These are phyloP conservation scores for Sycophila sp. DNA, from an alignment of 1,140 invertebrate species.

Conservation along the genomic window DNA sequence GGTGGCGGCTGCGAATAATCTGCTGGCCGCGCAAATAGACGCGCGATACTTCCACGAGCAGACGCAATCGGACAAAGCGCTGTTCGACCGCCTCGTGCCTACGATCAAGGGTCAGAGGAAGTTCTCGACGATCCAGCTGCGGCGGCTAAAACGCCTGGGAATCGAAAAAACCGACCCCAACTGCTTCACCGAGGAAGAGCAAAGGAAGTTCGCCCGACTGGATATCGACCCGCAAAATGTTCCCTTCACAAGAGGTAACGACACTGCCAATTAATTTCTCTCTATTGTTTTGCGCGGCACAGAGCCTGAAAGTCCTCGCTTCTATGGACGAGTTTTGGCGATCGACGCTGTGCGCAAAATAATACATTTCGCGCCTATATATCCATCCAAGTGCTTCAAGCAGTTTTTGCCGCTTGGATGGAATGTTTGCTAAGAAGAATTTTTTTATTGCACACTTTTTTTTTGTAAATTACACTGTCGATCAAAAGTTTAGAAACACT, in stretches of 20 bases:
- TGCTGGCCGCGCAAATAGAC: slow-evolving; percentile 94
- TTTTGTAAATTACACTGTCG: no score
- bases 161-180: slow-evolving; percentile 91
- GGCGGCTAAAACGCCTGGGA: slow-evolving; percentile 82
- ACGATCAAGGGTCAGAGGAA: slow-evolving; percentile 77
- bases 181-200: slow-evolving; percentile 82
- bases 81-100: slow-evolving; percentile 91
- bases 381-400: no score
- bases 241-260: slow-evolving; percentile 91
- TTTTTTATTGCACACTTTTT: no score
- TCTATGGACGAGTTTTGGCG: no score
- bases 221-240: slow-evolving; percentile 93
- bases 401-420: not conserved
- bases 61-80: slow-evolving; percentile 84
- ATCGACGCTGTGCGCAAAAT: no score
- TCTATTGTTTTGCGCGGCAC: no score
- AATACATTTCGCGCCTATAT: no score
- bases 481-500: no score
- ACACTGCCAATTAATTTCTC: no score
- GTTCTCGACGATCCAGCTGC: slow-evolving; percentile 87
- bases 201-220: slow-evolving; percentile 82
- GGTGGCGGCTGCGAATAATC: slow-evolving; percentile 96
- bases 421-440: no score
- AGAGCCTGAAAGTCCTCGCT: no score
- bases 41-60: slow-evolving; percentile 96